phyloP scores from a whole-genome alignment of 2,888 invertebrate species.

The Lacanobia wlatinum region DNA sequence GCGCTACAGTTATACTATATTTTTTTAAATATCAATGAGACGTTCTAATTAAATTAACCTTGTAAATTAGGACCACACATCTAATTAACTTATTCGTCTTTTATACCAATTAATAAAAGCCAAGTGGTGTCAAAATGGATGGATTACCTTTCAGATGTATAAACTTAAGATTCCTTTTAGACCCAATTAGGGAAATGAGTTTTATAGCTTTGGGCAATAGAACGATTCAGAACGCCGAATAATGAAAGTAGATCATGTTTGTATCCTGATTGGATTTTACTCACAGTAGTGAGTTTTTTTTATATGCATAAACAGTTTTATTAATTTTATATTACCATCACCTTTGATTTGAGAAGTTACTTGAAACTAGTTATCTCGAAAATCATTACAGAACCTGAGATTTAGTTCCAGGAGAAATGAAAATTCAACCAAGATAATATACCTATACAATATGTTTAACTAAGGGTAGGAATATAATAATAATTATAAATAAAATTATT shows the following conservation, averaged over 20 bases:
- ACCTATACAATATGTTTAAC: too few relatives aligned
- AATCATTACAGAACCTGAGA: too few relatives aligned
- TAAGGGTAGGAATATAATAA: too few relatives aligned
- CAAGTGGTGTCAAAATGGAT: constrained; percentile 19
- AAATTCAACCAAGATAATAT: too few relatives aligned
- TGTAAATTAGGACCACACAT: constrained; percentile 28
- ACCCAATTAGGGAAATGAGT: not conserved
- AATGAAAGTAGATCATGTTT: not conserved
- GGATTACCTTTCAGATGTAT: not conserved
- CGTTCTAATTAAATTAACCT: constrained; percentile 53
- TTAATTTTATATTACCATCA: too few relatives aligned
- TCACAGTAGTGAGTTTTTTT: not conserved
- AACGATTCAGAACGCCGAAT: not conserved
- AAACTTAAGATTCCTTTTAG: not conserved
- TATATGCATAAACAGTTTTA: not conserved
- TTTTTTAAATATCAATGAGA: not conserved
- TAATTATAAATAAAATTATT: too few relatives aligned
- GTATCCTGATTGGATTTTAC: not conserved
- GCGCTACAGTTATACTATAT: too few relatives aligned
- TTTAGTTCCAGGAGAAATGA: too few relatives aligned
- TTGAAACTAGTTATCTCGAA: too few relatives aligned
- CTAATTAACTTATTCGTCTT: constrained; percentile 34
- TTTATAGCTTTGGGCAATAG: not conserved
- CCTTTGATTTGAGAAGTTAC: too few relatives aligned
- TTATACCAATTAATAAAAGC: constrained; percentile 22